phyloP scores from a whole-genome alignment of 2,113 vertebrate genomes.

The Catharus minimus region DNA sequence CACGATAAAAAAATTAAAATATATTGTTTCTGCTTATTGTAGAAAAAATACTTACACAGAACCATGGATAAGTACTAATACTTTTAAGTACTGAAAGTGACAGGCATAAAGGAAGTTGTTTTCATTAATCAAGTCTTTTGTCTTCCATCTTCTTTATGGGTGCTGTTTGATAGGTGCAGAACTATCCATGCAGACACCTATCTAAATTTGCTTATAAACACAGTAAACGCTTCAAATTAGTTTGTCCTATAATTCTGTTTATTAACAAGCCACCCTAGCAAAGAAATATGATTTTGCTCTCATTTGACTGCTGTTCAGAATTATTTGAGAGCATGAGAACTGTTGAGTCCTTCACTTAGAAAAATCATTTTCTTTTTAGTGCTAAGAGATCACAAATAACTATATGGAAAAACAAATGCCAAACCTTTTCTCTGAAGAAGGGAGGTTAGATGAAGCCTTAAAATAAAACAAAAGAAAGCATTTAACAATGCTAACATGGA shows the following conservation, averaged over 20 bases:
- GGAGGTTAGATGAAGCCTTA: conserved; percentile 59
- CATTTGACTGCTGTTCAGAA: conserved; percentile 15
- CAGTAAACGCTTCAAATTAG: conserved; percentile 44
- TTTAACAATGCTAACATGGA: conserved; percentile 62
- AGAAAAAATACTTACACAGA: background rate
- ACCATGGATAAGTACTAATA: background rate
- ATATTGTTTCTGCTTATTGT: background rate
- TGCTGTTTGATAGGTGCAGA: background rate
- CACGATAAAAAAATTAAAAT: background rate
- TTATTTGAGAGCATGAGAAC: background rate
- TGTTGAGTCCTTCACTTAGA: conserved; percentile 36
- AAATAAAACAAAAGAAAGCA: conserved; percentile 44
- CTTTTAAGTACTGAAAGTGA: background rate
- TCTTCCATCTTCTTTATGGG: background rate
- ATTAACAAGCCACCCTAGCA: background rate
- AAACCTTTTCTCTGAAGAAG: conserved; percentile 47
- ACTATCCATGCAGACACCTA: background rate
- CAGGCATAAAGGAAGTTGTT: background rate
- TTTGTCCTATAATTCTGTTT: conserved; percentile 14
- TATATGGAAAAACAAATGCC: background rate
- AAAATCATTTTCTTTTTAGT: conserved; percentile 53
- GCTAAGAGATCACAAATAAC: conserved; percentile 59
- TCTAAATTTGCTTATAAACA: background rate
- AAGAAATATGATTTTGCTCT: background rate
- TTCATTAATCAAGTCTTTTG: background rate